Evolutionary conservation across 2,797 vertebrate genomes (phyloP).

Genomic region (Phyllotis vaccarum): DNA sequence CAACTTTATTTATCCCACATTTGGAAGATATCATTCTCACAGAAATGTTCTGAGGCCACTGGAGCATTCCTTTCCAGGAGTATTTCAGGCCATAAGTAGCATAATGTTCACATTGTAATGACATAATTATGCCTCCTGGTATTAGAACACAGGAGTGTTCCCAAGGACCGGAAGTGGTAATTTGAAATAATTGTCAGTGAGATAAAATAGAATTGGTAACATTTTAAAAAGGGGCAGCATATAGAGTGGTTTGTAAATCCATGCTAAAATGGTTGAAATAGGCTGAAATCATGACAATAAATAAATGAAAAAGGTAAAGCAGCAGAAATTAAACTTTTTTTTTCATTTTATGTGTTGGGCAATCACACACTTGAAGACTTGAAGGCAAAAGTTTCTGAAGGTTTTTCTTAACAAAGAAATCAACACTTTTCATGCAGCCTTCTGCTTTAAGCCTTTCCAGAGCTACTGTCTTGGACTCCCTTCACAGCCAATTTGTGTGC

Average conservation of each 20-base stretch:
- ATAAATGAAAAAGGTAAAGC: constrained; percentile 1
- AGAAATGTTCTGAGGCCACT: constrained; percentile 63
- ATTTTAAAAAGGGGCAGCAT: background rate
- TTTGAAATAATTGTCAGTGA: constrained; percentile 69
- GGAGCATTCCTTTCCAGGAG: constrained; percentile 56
- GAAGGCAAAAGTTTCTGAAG: constrained; percentile 73
- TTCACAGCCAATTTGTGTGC: constrained; percentile 71
- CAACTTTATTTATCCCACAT: constrained; percentile 73
- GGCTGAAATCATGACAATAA: constrained; percentile 48
- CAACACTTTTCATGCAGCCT: constrained; percentile 51
- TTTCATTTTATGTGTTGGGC: constrained; percentile 62
- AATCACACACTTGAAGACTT: constrained; percentile 57
- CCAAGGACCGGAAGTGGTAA: background rate
- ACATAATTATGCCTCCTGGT: constrained; percentile 64
- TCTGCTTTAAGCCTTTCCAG: constrained; percentile 73
- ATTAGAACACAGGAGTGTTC: constrained; percentile 69
- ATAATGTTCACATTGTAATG: constrained; percentile 76
- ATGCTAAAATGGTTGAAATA: constrained; percentile 35
- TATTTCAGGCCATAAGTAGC: constrained; percentile 60
- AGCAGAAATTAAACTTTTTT: background rate
- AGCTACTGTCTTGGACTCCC: constrained; percentile 80
- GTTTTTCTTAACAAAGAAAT: constrained; percentile 78
- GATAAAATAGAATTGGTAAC: constrained; percentile 57
- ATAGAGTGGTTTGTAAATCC: constrained; percentile 49
- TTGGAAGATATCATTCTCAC: constrained; percentile 71